phyloP scores from a whole-genome alignment of 2,113 vertebrate species.

The Enhydra lutris region DNA sequence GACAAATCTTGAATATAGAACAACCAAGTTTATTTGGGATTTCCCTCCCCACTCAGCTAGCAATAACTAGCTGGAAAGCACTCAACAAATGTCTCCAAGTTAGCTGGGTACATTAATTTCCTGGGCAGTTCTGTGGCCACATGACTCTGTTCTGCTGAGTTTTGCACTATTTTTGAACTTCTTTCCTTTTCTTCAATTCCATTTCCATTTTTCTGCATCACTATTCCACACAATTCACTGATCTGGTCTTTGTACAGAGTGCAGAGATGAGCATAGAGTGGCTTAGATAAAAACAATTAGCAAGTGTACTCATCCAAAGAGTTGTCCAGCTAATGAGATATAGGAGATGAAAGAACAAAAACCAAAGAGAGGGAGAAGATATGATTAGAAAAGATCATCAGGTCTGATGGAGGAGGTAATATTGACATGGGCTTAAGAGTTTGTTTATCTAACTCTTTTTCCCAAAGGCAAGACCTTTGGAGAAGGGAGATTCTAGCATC shows the following conservation, averaged over 20 bases:
- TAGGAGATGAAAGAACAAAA: background rate
- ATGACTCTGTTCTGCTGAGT: background rate
- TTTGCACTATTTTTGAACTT: background rate
- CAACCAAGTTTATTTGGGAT: background rate
- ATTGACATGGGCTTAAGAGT: background rate
- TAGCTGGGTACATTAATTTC: background rate
- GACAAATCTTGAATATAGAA: background rate
- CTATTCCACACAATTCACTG: background rate
- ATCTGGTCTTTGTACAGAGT: background rate
- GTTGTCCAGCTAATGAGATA: background rate
- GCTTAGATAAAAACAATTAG: background rate
- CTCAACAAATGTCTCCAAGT: background rate
- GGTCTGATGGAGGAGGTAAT: background rate
- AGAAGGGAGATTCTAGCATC: background rate
- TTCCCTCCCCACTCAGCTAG: background rate
- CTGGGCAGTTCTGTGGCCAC: background rate
- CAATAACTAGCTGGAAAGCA: accelerated
- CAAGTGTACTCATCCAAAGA: background rate
- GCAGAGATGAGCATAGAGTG: background rate
- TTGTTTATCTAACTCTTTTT: background rate
- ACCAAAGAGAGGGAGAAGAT: background rate
- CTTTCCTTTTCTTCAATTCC: background rate
- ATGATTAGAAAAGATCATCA: background rate
- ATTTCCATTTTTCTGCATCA: background rate
- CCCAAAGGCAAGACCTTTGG: background rate